Evolutionary conservation across 1,140 invertebrate species (phyloP), one percentile per base, ranked within the genome.

Genomic region (Sitophilus oryzae): DNA sequence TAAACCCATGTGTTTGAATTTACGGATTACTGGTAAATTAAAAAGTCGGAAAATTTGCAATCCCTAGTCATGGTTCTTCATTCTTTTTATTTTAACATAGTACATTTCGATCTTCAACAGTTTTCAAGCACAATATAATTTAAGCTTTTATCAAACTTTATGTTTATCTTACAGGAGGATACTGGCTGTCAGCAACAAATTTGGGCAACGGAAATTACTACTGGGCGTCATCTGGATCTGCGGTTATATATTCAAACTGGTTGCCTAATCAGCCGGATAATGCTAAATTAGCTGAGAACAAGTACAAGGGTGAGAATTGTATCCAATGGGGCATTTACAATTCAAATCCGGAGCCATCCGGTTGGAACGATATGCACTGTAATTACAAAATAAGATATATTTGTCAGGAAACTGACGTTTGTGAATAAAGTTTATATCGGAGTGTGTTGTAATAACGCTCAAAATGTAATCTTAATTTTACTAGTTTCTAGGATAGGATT

Each of bases 281-380:
- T 41, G 34, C 21, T 8, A 50, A 49, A 45, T 1, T 34, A 1
- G 20, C 10, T 6, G 5, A 43, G 5, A 44, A 56, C 18, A 18
- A 34, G 14, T 14, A 35, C 20, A 16, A 50, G 35, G 53, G 53
- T 1, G 55, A 57, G 22, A 11, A 51, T 23, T 57, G 55, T 22
- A n/a, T 52, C 14, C n/a, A 15, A 35, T 51, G 55, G 55, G 48
- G 47, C 2, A 43, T 43, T n/a, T 22, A 16, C 5, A 40, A 19
- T 34, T 18, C 43, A 4, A n/a, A 2, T 11, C 54, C 46, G 8
- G n/a, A 45, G 1, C 19, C 41, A 11, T n/a, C 23, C 0, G 55
- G 47, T n/a, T 57, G 55, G 55, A 46, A 45, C 22, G 55, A 51
- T 42, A n/a, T 51, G 16, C 16, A 14, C 6, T 57, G 55, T 42